Conservation (phyloP, 1,140 invertebrate genomes). For the Conopomorpha cramerella region DNA sequence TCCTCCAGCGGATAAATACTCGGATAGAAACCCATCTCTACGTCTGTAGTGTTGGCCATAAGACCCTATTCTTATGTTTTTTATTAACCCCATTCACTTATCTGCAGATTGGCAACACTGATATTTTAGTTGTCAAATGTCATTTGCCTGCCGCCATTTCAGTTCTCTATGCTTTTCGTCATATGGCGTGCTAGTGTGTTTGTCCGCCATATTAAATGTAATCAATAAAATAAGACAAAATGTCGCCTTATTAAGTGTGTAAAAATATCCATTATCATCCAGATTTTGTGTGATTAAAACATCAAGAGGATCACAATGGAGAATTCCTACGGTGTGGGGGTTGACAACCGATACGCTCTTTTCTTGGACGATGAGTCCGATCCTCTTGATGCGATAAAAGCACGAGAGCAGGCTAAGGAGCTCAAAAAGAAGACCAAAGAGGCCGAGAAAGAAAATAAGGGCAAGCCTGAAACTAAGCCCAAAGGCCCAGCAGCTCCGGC, state of each 20-base stretch:
- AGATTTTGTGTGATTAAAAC: constrained; percentile 55
- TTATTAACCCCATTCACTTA: too few species aligned
- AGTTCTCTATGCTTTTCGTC: constrained; percentile 57
- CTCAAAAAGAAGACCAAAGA: constrained; percentile 81
- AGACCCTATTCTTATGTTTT: too few species aligned
- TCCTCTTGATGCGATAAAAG: constrained; percentile 84
- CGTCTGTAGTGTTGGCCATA: too few species aligned
- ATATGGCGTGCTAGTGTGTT: constrained; percentile 58
- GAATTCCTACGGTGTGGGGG: constrained; percentile 89
- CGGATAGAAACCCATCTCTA: too few species aligned
- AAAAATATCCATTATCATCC: constrained; percentile 56
- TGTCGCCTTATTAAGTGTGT: constrained; percentile 54
- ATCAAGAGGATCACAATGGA: constrained; percentile 75
- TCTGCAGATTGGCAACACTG: constrained; percentile 1
- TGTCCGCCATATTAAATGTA: constrained; percentile 61
- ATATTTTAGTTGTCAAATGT: constrained; percentile 4
- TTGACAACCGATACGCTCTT: constrained; percentile 90
- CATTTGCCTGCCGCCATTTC: constrained; percentile 53
- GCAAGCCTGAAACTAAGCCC: constrained; percentile 64
- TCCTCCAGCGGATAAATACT: too few species aligned
- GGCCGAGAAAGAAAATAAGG: constrained; percentile 86
- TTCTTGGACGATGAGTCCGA: constrained; percentile 87
- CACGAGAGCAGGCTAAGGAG: constrained; percentile 78
- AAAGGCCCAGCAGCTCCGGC: constrained; percentile 57
- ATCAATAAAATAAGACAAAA: constrained; percentile 62